Evolutionary conservation across 2,888 invertebrate species (phyloP), one percentile per base, ranked within the genome.

Genomic region (Troilus luridus): DNA sequence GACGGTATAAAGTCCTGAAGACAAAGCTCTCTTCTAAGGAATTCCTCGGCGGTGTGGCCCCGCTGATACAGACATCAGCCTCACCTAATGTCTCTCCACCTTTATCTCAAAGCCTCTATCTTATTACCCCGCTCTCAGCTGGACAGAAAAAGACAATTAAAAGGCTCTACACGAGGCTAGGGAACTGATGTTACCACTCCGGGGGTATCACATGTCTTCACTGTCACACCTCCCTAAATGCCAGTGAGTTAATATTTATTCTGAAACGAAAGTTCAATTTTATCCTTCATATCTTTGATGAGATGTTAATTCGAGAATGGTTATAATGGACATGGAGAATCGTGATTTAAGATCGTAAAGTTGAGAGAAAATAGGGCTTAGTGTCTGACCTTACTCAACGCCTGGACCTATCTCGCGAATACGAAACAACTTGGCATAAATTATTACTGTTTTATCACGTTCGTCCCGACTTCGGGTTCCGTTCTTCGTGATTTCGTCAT

Each of bases 81-180:
- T 17, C 21, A 21, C n/a, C 85, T 85, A 85, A 85, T 85, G 85
- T 85, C 21, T 14, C 85, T 54, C 21, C 54, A 11, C 3, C 85
- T 56, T 58, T 85, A 85, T 85, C 85, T 85, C 85, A 1, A 9
- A 56, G 56, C 41, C 56, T 56, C 85, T 54, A 85, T 85, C 85
- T 85, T 85, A 85, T 85, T 85, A 21, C 85, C 41, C 85, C n/a
- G 56, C 14, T 56, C 85, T 9, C 56, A 41, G 41, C 56, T n/a
- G 8, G 85, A 85, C 85, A 85, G 56, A 85, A 85, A 85, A 85
- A 85, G 56, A 85, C 85, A 85, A 85, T 85, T 85, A 85, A 85
- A 81, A 56, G 54, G 5, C 72, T 41, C 72, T 41, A 27, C 72
- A 12, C 72, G 72, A 9, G 41, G 72, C 27, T 77, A 41, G 72